These are phyloP conservation scores for Allophyes oxyacanthae DNA, from an alignment of 2,888 invertebrate genomes.

Conservation along the genomic window DNA sequence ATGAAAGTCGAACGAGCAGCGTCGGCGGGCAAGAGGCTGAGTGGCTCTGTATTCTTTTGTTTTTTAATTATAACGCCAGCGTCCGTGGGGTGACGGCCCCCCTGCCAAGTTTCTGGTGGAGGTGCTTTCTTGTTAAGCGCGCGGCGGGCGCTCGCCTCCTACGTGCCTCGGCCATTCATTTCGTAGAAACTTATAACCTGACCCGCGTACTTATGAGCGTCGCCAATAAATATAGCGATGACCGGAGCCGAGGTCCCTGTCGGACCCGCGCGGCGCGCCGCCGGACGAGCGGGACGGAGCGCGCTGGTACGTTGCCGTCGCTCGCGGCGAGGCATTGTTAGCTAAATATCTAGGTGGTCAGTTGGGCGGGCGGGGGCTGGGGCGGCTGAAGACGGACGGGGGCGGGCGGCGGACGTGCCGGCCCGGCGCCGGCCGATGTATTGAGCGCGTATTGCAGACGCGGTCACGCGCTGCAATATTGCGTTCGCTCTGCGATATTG, in stretches of 20 bases:
- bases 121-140: constrained; percentile 87
- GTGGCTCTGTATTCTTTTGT: constrained; percentile 88
- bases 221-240: constrained; percentile 89
- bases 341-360: constrained; percentile 90
- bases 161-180: constrained; percentile 88
- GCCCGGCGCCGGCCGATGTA: constrained; percentile 88
- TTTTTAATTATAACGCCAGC: constrained; percentile 88
- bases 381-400: constrained; percentile 75
- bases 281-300: constrained; percentile 76
- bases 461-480: constrained; percentile 90
- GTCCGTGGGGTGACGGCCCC: constrained; percentile 76
- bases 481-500: constrained; percentile 88
- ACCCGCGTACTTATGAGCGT: constrained; percentile 89
- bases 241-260: constrained; percentile 85
- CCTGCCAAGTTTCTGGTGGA: constrained; percentile 82
- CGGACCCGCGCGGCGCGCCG: constrained; percentile 58
- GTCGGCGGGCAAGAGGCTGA: constrained; percentile 81
- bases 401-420: constrained; percentile 83
- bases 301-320: constrained; percentile 70
- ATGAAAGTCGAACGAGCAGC: constrained; percentile 79
- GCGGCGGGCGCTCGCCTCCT: constrained; percentile 83
- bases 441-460: constrained; percentile 90
- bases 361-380: constrained; percentile 78
- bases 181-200: constrained; percentile 89
- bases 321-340: constrained; percentile 86